Conservation (phyloP, 2,797 vertebrate genomes). For the Buphagus erythrorhynchus region DNA sequence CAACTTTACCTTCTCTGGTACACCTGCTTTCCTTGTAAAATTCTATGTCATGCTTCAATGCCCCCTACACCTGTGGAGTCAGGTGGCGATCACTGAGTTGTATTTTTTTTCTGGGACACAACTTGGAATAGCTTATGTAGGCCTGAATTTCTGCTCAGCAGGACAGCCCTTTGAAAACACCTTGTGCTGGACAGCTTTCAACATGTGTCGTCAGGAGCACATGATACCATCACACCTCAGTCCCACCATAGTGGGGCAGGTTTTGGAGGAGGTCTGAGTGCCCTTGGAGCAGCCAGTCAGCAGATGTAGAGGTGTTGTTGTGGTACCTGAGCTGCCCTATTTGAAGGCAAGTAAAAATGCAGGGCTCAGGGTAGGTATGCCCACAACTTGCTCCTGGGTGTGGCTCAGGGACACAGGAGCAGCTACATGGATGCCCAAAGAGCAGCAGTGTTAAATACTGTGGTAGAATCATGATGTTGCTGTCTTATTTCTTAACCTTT, state of each 20-base stretch:
- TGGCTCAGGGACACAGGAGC: background rate
- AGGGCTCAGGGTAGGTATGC: background rate
- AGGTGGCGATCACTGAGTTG: background rate
- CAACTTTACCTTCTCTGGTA: background rate
- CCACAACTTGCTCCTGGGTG: background rate
- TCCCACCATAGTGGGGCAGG: background rate
- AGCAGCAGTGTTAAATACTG: background rate
- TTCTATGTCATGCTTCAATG: accelerated
- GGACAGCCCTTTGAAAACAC: background rate
- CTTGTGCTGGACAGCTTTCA: background rate
- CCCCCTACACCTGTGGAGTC: background rate
- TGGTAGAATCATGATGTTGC: background rate
- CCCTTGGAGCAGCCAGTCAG: background rate
- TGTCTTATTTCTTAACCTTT: constrained; percentile 13
- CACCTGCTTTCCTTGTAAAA: background rate
- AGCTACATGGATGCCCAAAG: background rate
- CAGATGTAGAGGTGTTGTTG: background rate
- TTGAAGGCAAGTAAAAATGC: background rate
- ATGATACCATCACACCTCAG: accelerated
- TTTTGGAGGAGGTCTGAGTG: background rate
- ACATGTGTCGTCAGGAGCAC: accelerated
- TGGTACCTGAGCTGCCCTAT: background rate
- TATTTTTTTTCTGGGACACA: background rate
- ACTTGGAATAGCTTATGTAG: background rate
- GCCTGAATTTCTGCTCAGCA: background rate